These are phyloP conservation scores for Mus pahari DNA, from an alignment of 2,113 vertebrate species.

Conservation along the genomic window DNA sequence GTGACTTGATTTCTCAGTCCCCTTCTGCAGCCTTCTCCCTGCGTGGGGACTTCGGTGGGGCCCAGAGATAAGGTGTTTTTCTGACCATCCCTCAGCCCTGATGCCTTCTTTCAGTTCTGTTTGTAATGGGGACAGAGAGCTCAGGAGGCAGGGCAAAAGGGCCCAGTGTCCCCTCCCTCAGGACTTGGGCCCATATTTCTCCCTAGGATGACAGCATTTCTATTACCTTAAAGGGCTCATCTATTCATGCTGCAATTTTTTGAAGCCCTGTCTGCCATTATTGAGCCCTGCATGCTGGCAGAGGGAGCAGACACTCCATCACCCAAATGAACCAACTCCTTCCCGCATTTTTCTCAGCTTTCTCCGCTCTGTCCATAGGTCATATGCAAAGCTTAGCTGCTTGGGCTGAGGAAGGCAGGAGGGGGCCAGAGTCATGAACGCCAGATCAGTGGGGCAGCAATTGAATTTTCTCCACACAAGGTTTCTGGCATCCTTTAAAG, in stretches of 20 bases:
- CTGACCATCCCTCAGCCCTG: conserved; percentile 71
- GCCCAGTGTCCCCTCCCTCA: conserved; percentile 29
- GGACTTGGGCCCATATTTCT: conserved; percentile 83
- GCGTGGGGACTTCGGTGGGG: background rate
- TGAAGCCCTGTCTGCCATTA: conserved; percentile 87
- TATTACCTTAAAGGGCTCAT: conserved; percentile 89
- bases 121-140: background rate
- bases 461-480: conserved; percentile 47
- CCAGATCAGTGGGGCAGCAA: conserved; percentile 55
- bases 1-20: conserved; percentile 14
- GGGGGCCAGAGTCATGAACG: background rate
- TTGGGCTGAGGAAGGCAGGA: background rate
- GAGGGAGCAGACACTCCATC: conserved; percentile 84
- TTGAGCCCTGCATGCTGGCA: conserved; percentile 82
- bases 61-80: conserved; percentile 64
- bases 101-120: conserved; percentile 69
- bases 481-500: conserved; percentile 48
- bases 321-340: conserved; percentile 85
- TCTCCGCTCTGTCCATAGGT: conserved; percentile 60
- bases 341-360: conserved; percentile 81
- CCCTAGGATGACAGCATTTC: conserved; percentile 84
- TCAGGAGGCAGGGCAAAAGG: conserved; percentile 35
- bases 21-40: background rate
- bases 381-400: conserved; percentile 63
- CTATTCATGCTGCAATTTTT: conserved; percentile 88